Percentiles rank a stretch among this genome's conserved stretches.
Conservation (phyloP, 2,113 vertebrate species). For the Triplophysa rosa region DNA sequence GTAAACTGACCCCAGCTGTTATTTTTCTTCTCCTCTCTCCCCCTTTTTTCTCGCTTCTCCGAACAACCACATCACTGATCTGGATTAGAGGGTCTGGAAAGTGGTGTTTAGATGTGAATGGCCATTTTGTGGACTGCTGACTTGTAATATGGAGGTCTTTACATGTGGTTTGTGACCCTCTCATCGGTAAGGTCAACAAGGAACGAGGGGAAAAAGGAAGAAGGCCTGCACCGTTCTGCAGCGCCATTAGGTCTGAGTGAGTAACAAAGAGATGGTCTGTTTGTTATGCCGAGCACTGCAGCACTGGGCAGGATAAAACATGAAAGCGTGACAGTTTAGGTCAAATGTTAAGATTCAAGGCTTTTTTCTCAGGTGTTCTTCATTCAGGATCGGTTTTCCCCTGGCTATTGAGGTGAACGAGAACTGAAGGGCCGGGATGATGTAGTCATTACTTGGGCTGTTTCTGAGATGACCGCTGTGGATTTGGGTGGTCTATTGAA, state of each 20-base stretch:
- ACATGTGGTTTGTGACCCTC: constrained; percentile 70
- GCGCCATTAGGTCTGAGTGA: constrained; percentile 56
- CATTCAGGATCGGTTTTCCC: neutral
- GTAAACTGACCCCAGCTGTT: constrained; percentile 60
- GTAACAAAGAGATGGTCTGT: constrained; percentile 59
- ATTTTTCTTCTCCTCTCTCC: constrained; percentile 43
- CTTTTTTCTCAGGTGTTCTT: constrained; percentile 27
- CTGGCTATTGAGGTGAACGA: neutral
- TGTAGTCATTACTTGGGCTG: constrained; percentile 35
- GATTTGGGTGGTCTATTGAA: constrained; percentile 30
- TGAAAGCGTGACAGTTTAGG: neutral
- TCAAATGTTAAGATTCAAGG: constrained; percentile 10
- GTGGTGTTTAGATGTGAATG: constrained; percentile 60
- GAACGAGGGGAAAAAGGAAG: constrained; percentile 63
- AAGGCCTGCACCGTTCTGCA: constrained; percentile 35
- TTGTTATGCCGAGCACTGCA: constrained; percentile 11
- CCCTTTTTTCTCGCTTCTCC: constrained; percentile 12
- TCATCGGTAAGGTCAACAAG: constrained; percentile 59
- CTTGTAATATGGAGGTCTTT: constrained; percentile 67
- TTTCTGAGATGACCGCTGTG: constrained; percentile 7
- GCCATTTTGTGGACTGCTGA: constrained; percentile 67
- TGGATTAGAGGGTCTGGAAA: constrained; percentile 59
- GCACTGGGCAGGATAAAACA: constrained; percentile 52
- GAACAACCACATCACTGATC: constrained; percentile 67
- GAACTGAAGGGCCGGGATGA: constrained; percentile 4